Evolutionary conservation across 2,888 invertebrate genomes (phyloP).

Genomic region (Aphrophora alni): DNA sequence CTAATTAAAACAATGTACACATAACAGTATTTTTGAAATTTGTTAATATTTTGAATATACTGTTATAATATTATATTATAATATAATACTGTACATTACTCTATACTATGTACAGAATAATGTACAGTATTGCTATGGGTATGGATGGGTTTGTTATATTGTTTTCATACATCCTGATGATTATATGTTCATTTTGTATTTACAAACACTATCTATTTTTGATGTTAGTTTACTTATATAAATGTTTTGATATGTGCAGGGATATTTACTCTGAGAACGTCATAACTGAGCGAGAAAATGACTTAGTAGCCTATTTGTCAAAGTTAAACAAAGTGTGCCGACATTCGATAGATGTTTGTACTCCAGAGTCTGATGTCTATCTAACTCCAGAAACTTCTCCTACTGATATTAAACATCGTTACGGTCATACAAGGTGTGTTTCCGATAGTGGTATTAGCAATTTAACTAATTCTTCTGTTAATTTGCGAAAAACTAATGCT

Average conservation of each 20-base stretch:
- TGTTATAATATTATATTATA: too few relatives aligned
- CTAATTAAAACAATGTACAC: too few relatives aligned
- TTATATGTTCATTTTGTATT: too few relatives aligned
- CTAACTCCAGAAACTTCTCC: conserved; percentile 61
- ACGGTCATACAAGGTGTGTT: conserved; percentile 33
- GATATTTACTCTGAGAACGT: conserved; percentile 63
- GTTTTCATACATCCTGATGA: too few relatives aligned
- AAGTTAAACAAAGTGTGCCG: conserved; percentile 54
- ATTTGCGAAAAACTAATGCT: conserved; percentile 41
- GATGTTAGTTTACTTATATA: too few relatives aligned
- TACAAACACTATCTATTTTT: too few relatives aligned
- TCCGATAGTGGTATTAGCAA: conserved; percentile 33
- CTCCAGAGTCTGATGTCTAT: conserved; percentile 59
- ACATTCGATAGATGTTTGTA: conserved; percentile 55
- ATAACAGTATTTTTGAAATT: too few relatives aligned
- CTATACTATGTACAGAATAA: too few relatives aligned
- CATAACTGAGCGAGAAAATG: conserved; percentile 61
- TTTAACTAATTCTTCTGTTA: conserved; percentile 10
- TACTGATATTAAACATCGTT: conserved; percentile 49
- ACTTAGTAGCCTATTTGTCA: conserved; percentile 60
- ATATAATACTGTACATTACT: too few relatives aligned
- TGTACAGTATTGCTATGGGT: too few relatives aligned
- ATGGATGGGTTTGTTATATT: too few relatives aligned
- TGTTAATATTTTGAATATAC: too few relatives aligned
- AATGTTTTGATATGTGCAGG: conserved; percentile 53